Percentiles rank a stretch among this genome's conserved stretches.
These are phyloP conservation scores for Magallana ariakensis DNA, from an alignment of 1,140 invertebrate genomes.

Conservation along the genomic window DNA sequence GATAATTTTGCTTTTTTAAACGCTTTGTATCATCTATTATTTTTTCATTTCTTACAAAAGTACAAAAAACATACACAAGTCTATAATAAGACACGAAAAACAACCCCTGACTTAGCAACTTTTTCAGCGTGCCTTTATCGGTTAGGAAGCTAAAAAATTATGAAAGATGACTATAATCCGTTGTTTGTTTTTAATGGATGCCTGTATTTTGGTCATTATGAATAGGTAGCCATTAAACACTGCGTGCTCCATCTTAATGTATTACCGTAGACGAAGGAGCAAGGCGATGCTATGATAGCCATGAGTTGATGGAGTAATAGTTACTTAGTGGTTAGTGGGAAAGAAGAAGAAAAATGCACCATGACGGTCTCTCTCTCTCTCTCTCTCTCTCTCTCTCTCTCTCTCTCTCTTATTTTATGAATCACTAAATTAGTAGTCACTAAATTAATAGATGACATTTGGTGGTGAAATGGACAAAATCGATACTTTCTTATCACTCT, in stretches of 20 bases:
- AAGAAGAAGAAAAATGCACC: too few species aligned
- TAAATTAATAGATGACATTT: too few species aligned
- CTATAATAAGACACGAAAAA: not conserved
- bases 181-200: conserved; percentile 38
- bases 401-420: too few species aligned
- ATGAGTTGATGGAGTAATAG: not conserved
- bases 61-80: too few species aligned
- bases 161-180: conserved; percentile 32
- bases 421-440: too few species aligned
- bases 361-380: too few species aligned
- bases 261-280: conserved; percentile 2
- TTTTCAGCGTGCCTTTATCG: conserved; percentile 13
- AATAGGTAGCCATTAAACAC: conserved; percentile 36
- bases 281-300: conserved; percentile 4
- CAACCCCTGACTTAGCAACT: conserved; percentile 17
- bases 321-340: not conserved
- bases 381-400: too few species aligned
- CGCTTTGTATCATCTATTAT: too few species aligned
- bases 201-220: conserved; percentile 36
- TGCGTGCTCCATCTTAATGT: conserved; percentile 13
- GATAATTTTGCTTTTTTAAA: too few species aligned
- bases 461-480: too few species aligned
- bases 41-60: too few species aligned
- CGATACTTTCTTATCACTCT: too few species aligned
- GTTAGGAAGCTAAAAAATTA: conserved; percentile 16